These are phyloP conservation scores for Poecilobothrus nobilitatus DNA, from an alignment of 2,888 invertebrate genomes.

Conservation along the genomic window DNA sequence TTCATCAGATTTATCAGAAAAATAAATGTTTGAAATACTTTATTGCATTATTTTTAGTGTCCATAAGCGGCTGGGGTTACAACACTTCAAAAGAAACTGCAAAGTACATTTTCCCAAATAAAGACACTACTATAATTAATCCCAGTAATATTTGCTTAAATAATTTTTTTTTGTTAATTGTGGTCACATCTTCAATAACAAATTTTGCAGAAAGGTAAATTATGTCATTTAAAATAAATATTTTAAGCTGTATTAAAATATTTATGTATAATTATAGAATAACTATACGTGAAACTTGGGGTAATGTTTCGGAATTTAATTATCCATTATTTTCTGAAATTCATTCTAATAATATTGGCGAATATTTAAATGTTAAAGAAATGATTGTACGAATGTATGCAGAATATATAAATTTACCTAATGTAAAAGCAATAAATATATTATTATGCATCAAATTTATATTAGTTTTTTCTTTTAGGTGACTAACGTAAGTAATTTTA, in stretches of 20 bases:
- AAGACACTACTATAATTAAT: slow-evolving; percentile 57
- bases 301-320: slow-evolving; percentile 41
- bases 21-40: no score
- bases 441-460: not conserved
- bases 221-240: no score
- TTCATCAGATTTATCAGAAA: no score
- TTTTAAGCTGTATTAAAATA: no score
- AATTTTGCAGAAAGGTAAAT: slow-evolving; percentile 55
- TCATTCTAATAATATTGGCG: slow-evolving; percentile 34
- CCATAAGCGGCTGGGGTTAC: slow-evolving; percentile 61
- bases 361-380: slow-evolving; percentile 32
- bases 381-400: slow-evolving; percentile 30
- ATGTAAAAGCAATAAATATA: not conserved
- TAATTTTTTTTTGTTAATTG: slow-evolving; percentile 56
- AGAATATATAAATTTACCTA: slow-evolving; percentile 30
- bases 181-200: slow-evolving; percentile 64
- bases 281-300: slow-evolving; percentile 44
- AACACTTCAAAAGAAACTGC: slow-evolving; percentile 64
- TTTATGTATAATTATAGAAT: slow-evolving; percentile 27
- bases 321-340: slow-evolving; percentile 36
- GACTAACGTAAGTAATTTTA: slow-evolving; percentile 11
- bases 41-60: slow-evolving; percentile 44
- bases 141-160: slow-evolving; percentile 50
- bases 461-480: not conserved
- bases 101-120: slow-evolving; percentile 62